phyloP scores from a whole-genome alignment of 1,140 invertebrate genomes.

The Himalopsyche phryganea region DNA sequence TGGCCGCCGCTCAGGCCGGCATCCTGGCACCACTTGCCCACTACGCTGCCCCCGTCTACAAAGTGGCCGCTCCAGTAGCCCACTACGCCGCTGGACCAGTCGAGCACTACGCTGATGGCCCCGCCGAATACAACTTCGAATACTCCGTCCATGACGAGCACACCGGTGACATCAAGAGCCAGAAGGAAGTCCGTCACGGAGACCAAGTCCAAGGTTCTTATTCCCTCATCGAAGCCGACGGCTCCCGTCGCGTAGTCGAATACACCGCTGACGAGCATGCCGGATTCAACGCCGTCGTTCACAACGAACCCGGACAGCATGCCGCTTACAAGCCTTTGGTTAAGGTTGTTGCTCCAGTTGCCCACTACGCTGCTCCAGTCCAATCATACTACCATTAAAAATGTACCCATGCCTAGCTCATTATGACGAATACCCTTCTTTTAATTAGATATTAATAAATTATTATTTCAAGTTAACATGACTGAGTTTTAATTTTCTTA shows the following conservation, averaged over 20 bases:
- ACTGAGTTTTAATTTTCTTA: no score
- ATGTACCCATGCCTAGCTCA: conserved; percentile 1
- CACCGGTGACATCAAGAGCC: conserved; percentile 56
- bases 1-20: conserved; percentile 31
- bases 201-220: conserved; percentile 54
- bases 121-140: conserved; percentile 51
- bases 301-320: conserved; percentile 52
- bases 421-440: conserved; percentile 7
- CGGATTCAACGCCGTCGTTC: conserved; percentile 67
- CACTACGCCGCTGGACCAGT: conserved; percentile 32
- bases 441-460: conserved; percentile 20
- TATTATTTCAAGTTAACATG: conserved; percentile 12
- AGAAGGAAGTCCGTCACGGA: conserved; percentile 53
- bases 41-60: conserved; percentile 7
- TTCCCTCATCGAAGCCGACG: conserved; percentile 61
- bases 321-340: conserved; percentile 39
- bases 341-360: conserved; percentile 34
- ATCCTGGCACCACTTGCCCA: conserved; percentile 8
- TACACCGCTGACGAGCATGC: conserved; percentile 70
- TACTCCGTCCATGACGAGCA: conserved; percentile 55
- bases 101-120: no score
- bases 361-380: conserved; percentile 30
- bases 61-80: conserved; percentile 22
- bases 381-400: conserved; percentile 26
- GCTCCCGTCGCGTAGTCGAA: conserved; percentile 65